Evolutionary conservation across 2,888 invertebrate species (phyloP).

Genomic region (Athalia rosae): DNA sequence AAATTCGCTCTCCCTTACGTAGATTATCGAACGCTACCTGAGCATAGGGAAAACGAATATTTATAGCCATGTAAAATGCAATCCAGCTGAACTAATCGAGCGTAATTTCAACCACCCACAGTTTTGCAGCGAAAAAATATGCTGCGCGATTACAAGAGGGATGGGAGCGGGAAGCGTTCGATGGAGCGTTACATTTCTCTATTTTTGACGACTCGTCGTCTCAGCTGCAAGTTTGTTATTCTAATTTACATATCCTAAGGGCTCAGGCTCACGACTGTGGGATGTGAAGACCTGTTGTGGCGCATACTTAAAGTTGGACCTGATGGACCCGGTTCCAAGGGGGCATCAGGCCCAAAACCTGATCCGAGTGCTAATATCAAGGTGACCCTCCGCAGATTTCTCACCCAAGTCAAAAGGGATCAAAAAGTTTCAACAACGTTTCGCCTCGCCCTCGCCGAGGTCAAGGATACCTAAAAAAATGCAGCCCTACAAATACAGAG

Average conservation of each 20-base stretch:
- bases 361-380: slow-evolving; percentile 52
- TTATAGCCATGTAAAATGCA: slow-evolving; percentile 21
- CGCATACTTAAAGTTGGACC: slow-evolving; percentile 33
- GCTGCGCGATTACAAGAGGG: neutral
- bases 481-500: neutral
- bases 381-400: slow-evolving; percentile 49
- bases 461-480: neutral
- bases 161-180: neutral
- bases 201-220: neutral
- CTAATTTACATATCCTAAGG: slow-evolving; percentile 12
- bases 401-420: slow-evolving; percentile 28
- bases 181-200: neutral
- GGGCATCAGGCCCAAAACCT: slow-evolving; percentile 52
- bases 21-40: neutral
- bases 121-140: neutral
- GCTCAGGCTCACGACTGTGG: slow-evolving; percentile 11
- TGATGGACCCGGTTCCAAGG: slow-evolving; percentile 51
- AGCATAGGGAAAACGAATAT: slow-evolving; percentile 28
- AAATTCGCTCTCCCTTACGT: slow-evolving; percentile 28
- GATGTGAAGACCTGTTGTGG: slow-evolving; percentile 2
- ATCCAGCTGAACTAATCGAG: slow-evolving; percentile 15
- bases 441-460: slow-evolving; percentile 17
- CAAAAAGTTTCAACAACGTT: slow-evolving; percentile 2
- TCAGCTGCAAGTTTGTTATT: slow-evolving; percentile 11
- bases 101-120: neutral